Evolutionary conservation across 1,140 invertebrate genomes (phyloP), one percentile per base, ranked within the genome.

Genomic region (Scaptomyza montana): DNA sequence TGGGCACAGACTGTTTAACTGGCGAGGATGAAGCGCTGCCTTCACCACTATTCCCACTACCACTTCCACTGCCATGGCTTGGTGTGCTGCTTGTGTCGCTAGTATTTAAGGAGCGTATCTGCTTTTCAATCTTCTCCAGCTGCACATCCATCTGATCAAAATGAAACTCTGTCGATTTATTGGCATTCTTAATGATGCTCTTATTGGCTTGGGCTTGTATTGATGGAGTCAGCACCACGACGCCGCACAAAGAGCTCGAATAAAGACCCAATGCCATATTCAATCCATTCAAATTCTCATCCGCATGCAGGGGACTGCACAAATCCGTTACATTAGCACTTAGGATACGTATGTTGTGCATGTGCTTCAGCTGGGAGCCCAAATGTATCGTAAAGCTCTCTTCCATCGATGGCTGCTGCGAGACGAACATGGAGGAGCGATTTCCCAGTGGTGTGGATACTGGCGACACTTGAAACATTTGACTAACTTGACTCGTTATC

Each of bases 381-480:
- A 99, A 93, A 93, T 99, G 98, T 81, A 99, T 99, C 12, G 98
- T 99, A 91, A 99, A 99, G 93, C 98, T 99, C 93, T 99, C 98
- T 93, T 99, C 97, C 81, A 97, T 91, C 6, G 87, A 92, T 19
- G 90, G 92, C 47, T 90, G 87, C 70, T 78, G 87, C 5, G 89
- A 84, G n/a, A 89, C 74, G 50, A 92, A 92, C 91, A 92, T 92
- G 1, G 91, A 91, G 5, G 91, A 92, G 12, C 89, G 80, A 57
- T 92, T 92, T n/a, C 91, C 92, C 16, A 89, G 47, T n/a, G 80
- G 92, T 0, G 89, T 87, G 13, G 82, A 72, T 5, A 90, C 78
- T 7, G 90, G 85, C 7, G 90, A 92, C 3, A 74, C 70, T 57
- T 91, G 79, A 30, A 92, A 90, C 66, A 90, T 81, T 69, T 91